These are phyloP conservation scores for Lepas anatifera DNA, from an alignment of 2,888 invertebrate species.

Conservation along the genomic window DNA sequence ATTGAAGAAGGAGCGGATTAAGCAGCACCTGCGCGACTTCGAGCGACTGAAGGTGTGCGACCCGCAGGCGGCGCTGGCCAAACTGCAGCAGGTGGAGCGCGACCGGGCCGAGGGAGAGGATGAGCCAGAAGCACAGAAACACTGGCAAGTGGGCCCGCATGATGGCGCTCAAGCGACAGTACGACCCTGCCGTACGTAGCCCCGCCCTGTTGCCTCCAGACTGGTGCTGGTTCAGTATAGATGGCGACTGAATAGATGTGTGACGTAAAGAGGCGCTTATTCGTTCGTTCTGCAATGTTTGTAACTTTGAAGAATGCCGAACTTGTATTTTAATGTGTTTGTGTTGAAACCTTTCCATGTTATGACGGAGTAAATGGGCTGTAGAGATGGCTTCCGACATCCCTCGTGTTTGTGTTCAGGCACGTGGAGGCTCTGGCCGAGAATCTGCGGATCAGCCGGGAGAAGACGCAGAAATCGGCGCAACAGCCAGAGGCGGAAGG, in stretches of 20 bases:
- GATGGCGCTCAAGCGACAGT: conserved; percentile 70
- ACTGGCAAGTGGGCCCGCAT: conserved; percentile 95
- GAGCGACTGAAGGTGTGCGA: conserved; percentile 72
- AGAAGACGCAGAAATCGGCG: conserved; percentile 30
- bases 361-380: too few relatives aligned
- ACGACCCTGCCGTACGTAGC: conserved; percentile 67
- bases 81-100: conserved; percentile 71
- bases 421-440: conserved; percentile 58
- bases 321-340: too few relatives aligned
- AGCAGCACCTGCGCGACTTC: conserved; percentile 74
- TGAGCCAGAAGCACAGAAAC: conserved; percentile 79
- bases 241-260: too few relatives aligned
- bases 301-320: too few relatives aligned
- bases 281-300: too few relatives aligned
- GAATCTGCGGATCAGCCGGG: neutral
- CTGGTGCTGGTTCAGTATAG: too few relatives aligned
- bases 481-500: conserved; percentile 39
- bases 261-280: too few relatives aligned
- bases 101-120: conserved; percentile 74
- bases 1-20: conserved; percentile 64
- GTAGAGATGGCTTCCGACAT: conserved; percentile 29
- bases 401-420: conserved; percentile 35
- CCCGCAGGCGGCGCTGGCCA: conserved; percentile 77
- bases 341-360: too few relatives aligned
- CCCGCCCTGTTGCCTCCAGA: neutral